These are phyloP conservation scores for Toxostoma redivivum DNA, from an alignment of 2,113 vertebrate species.

Conservation along the genomic window DNA sequence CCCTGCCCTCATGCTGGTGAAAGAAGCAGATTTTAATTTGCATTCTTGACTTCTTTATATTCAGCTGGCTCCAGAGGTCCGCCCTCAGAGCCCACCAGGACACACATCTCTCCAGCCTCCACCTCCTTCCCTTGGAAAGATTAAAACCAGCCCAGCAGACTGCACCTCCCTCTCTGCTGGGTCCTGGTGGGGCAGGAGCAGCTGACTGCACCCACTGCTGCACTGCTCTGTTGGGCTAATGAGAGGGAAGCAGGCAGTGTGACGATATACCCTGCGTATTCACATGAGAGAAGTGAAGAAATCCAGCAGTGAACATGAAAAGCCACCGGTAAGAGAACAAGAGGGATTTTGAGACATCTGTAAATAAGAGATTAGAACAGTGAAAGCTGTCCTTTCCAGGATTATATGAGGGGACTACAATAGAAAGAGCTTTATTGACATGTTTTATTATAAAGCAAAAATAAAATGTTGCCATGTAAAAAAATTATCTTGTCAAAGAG, in stretches of 20 bases:
- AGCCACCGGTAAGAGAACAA: slow-evolving; percentile 71
- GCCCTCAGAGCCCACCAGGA: slow-evolving; percentile 35
- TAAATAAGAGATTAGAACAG: slow-evolving; percentile 18
- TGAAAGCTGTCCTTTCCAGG: background rate
- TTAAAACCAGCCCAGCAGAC: slow-evolving; percentile 49
- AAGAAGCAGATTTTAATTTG: background rate
- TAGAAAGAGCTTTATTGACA: background rate
- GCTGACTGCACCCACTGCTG: background rate
- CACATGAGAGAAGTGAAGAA: slow-evolving; percentile 34
- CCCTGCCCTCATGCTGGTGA: background rate
- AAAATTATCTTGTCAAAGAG: background rate
- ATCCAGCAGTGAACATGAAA: slow-evolving; percentile 65
- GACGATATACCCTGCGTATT: background rate
- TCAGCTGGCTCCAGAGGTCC: slow-evolving; percentile 24
- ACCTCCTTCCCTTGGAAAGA: slow-evolving; percentile 45
- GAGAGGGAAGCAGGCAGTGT: background rate
- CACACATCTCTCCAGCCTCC: slow-evolving; percentile 28
- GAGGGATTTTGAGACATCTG: slow-evolving; percentile 2
- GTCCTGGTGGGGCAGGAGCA: slow-evolving; percentile 43
- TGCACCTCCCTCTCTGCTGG: slow-evolving; percentile 33
- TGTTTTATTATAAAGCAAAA: background rate
- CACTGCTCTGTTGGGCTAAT: background rate
- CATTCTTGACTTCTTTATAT: slow-evolving; percentile 31
- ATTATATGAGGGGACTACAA: background rate
- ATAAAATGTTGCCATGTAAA: background rate